Percentiles rank a stretch among this genome's conserved stretches.
Conservation (phyloP, 1,140 invertebrate genomes). For the Bombus consobrinus region DNA sequence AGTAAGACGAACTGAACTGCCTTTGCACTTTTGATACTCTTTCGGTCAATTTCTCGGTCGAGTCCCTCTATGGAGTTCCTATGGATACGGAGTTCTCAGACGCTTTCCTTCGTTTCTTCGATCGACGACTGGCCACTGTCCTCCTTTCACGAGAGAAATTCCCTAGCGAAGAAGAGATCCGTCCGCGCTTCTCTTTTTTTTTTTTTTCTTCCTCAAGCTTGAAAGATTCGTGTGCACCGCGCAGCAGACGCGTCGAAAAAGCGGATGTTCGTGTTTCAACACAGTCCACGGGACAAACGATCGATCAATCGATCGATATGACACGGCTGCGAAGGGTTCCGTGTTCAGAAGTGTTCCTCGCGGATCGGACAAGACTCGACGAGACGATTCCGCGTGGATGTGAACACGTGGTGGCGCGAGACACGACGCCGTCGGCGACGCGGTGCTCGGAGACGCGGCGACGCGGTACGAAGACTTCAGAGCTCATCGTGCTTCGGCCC, state of each 20-base stretch:
- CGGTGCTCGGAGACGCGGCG: conserved; percentile 59
- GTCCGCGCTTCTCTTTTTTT: not conserved
- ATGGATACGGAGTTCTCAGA: not conserved
- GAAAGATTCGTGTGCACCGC: not conserved
- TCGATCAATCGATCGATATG: conserved; percentile 41
- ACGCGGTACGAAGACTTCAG: conserved; percentile 83
- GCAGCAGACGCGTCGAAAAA: not conserved
- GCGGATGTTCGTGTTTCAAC: not conserved
- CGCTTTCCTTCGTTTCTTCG: not conserved
- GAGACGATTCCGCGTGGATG: conserved; percentile 55
- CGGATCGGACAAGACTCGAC: conserved; percentile 47
- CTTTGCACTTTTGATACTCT: not conserved
- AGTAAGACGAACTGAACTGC: not conserved
- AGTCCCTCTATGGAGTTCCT: not conserved
- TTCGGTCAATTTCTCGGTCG: not conserved
- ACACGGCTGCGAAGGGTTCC: not conserved
- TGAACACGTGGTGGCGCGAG: conserved; percentile 66
- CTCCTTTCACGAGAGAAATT: not conserved
- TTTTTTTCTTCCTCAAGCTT: not conserved
- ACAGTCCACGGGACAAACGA: conserved; percentile 4
- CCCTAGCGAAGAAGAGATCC: conserved; percentile 12
- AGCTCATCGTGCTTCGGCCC: conserved; percentile 98
- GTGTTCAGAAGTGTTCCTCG: conserved; percentile 21
- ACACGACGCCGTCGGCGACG: conserved; percentile 39
- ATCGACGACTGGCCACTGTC: not conserved